Evolutionary conservation across 1,140 invertebrate species (phyloP), one percentile per base, ranked within the genome.

Genomic region (Brachionus rubens): DNA sequence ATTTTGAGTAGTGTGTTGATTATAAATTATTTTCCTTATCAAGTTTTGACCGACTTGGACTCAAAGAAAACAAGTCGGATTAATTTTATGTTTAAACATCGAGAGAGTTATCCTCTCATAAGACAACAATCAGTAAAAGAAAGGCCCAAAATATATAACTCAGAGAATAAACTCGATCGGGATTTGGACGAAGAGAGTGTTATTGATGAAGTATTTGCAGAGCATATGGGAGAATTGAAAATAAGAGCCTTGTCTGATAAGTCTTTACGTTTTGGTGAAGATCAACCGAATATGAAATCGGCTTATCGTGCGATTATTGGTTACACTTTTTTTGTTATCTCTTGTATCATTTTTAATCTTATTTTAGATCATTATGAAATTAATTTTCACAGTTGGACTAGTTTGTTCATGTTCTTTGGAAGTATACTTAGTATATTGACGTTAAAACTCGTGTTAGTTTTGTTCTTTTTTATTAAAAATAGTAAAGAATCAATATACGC

Each of bases 11-110:
- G 19, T 26, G 59, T 65, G 3, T 36, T 65, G 24, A n/a, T 65
- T 2, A 65, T 65, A 1, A 65, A 65, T 26, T 65, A 65, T 65
- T 65, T 65, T 65, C 59, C 59, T 3, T 65, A 65, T 43, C 59
- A 65, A 65, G 40, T 65, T 21, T 41, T 65, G 12, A 24, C 43
- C 10, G 40, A 65, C 12, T 65, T 41, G n/a, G 59, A 65, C 41
- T 24, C 40, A 24, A 43, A 19, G 10, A 65, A 43, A 46, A 16
- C 30, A 0, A n/a, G n/a, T n/a, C n/a, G n/a, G n/a, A n/a, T n/a
- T n/a, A n/a, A n/a, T n/a, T 46, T 65, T 24, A 43, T 65, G 9
- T 65, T 65, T 24, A 14, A 14, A 19, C 41, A 24, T 26, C 41
- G 41, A 65, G 59, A 65, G 43, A 43, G 21, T 65, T 43, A 24